These are phyloP conservation scores for Monarcha castaneiventris DNA, from an alignment of 2,113 vertebrate species.

Conservation along the genomic window DNA sequence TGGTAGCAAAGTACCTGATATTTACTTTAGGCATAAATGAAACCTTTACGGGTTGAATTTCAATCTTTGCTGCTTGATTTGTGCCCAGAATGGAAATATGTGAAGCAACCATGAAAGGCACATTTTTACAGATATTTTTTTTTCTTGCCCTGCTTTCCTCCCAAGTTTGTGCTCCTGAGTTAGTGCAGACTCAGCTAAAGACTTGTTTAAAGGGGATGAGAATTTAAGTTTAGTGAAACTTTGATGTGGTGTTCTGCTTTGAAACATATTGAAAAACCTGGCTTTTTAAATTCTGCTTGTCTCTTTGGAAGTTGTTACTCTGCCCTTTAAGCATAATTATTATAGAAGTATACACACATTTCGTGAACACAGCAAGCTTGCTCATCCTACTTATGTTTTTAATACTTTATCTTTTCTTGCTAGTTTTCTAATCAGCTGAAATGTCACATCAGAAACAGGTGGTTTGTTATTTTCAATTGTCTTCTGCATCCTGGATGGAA, in stretches of 20 bases:
- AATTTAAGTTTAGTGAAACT: neutral
- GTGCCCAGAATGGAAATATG: neutral
- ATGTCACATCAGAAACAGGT: neutral
- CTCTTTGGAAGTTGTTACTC: neutral
- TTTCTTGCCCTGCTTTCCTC: neutral
- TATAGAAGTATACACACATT: rapidly evolving
- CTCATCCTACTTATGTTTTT: neutral
- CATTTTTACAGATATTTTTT: neutral
- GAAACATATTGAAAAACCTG: neutral
- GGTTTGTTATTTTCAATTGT: neutral
- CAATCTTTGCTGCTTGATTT: slow-evolving; percentile 1
- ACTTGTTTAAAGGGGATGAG: neutral
- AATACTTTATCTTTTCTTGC: neutral
- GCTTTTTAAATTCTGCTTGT: neutral
- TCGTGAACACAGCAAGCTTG: neutral
- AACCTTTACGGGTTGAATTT: slow-evolving; percentile 23
- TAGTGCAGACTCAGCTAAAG: neutral
- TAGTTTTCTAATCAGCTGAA: neutral
- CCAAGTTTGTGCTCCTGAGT: neutral
- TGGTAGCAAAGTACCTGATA: slow-evolving; percentile 17
- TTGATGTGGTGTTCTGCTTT: neutral
- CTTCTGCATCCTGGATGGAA: neutral
- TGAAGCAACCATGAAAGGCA: neutral
- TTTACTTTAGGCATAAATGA: neutral
- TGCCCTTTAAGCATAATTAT: neutral